Evolutionary conservation across 2,888 invertebrate species (phyloP).

Genomic region (Neria commutata): DNA sequence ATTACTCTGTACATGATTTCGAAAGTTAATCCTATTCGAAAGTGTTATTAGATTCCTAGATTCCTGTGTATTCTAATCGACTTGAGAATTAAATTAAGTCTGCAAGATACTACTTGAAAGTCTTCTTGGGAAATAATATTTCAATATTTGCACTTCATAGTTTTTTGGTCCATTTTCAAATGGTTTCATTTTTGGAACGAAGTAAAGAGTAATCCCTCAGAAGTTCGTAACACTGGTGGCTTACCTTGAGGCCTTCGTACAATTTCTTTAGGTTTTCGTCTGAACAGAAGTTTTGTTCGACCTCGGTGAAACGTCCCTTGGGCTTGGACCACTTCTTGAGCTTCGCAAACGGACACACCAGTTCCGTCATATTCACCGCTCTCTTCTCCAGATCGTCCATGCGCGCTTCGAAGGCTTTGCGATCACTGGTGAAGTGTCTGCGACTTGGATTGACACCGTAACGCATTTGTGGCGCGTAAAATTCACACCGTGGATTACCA

Average conservation of each 20-base stretch:
- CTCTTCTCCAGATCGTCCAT: constrained; percentile 53
- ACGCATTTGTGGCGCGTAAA: constrained; percentile 69
- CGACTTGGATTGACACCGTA: constrained; percentile 71
- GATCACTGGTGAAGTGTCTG: constrained; percentile 62
- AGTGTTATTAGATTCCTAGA: no score
- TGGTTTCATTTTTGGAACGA: neutral
- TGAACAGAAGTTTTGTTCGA: constrained; percentile 54
- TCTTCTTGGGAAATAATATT: no score
- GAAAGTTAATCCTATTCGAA: no score
- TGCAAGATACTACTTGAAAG: no score
- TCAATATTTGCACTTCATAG: no score
- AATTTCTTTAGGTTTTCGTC: constrained; percentile 54
- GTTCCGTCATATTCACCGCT: constrained; percentile 38
- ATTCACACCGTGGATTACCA: constrained; percentile 67
- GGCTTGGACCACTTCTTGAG: constrained; percentile 52
- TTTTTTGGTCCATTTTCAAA: constrained; percentile 18
- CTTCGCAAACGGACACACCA: constrained; percentile 52
- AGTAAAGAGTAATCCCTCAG: no score
- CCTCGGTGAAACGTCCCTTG: constrained; percentile 49
- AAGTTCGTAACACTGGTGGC: no score
- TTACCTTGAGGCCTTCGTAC: constrained; percentile 53
- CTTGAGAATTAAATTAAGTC: no score
- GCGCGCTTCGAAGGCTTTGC: constrained; percentile 51
- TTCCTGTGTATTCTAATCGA: no score
- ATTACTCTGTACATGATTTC: no score